Evolutionary conservation across 2,113 vertebrate genomes (phyloP).

Genomic region (Calonectris borealis): DNA sequence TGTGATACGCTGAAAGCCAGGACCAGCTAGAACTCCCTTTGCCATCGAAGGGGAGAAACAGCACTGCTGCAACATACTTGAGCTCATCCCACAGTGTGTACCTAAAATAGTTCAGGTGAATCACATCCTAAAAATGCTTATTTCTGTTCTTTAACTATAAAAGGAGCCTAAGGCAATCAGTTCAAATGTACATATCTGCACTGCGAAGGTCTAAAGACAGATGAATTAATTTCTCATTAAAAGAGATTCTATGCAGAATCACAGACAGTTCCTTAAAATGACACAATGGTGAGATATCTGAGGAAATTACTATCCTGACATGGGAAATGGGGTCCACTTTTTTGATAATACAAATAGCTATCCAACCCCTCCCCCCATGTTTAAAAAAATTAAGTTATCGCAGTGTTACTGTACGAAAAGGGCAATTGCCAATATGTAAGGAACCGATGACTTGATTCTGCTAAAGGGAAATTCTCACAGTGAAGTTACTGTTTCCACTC

Average conservation of each 20-base stretch:
- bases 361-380: background rate
- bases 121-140: constrained; percentile 3
- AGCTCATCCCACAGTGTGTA: background rate
- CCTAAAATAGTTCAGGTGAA: constrained; percentile 29
- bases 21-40: background rate
- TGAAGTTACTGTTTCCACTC: background rate
- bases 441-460: background rate
- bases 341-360: background rate
- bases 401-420: background rate
- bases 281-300: background rate
- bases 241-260: background rate
- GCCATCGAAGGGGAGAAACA: background rate
- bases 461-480: background rate
- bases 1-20: background rate
- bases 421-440: background rate
- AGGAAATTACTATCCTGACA: background rate
- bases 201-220: background rate
- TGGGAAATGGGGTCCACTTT: background rate
- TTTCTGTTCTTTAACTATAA: background rate
- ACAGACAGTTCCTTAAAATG: background rate
- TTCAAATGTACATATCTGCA: background rate
- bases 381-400: background rate
- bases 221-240: background rate
- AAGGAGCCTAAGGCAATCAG: background rate
- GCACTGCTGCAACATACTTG: background rate